Evolutionary conservation across 2,797 vertebrate genomes (phyloP).

Genomic region (Myripristis jacobus): DNA sequence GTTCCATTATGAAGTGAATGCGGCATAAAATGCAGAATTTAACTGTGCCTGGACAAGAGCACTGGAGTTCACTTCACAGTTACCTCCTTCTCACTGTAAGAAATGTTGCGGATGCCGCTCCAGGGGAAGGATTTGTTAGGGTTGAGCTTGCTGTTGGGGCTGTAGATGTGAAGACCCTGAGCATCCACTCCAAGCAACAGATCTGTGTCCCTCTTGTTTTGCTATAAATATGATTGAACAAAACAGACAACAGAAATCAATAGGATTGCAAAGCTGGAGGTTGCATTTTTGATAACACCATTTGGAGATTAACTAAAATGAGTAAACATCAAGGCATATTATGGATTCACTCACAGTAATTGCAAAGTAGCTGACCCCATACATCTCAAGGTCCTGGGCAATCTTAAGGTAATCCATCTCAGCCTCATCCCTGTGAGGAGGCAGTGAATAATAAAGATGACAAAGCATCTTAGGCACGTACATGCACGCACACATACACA

Average conservation of each 20-base stretch:
- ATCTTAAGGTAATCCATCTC: slow-evolving; percentile 97
- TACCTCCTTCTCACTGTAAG: slow-evolving; percentile 95
- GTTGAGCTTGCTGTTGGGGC: slow-evolving; percentile 90
- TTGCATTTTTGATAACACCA: background rate
- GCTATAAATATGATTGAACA: slow-evolving; percentile 71
- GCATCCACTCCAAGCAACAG: slow-evolving; percentile 91
- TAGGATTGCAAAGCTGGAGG: background rate
- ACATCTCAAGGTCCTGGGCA: slow-evolving; percentile 95
- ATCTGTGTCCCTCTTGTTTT: slow-evolving; percentile 92
- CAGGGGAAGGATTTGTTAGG: slow-evolving; percentile 93
- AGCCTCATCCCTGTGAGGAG: slow-evolving; percentile 87
- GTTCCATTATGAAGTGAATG: background rate
- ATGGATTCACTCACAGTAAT: slow-evolving; percentile 87
- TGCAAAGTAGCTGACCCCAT: slow-evolving; percentile 93
- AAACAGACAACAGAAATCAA: slow-evolving; percentile 7
- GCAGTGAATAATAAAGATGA: background rate
- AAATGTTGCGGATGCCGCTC: slow-evolving; percentile 93
- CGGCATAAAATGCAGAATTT: background rate
- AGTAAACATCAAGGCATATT: slow-evolving; percentile 4
- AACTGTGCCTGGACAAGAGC: background rate
- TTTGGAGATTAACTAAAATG: background rate
- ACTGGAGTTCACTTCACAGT: slow-evolving; percentile 1
- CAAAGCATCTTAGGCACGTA: background rate
- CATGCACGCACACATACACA: background rate
- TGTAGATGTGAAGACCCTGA: slow-evolving; percentile 94